phyloP scores from a whole-genome alignment of 2,113 vertebrate genomes.

The Callorhinus ursinus region DNA sequence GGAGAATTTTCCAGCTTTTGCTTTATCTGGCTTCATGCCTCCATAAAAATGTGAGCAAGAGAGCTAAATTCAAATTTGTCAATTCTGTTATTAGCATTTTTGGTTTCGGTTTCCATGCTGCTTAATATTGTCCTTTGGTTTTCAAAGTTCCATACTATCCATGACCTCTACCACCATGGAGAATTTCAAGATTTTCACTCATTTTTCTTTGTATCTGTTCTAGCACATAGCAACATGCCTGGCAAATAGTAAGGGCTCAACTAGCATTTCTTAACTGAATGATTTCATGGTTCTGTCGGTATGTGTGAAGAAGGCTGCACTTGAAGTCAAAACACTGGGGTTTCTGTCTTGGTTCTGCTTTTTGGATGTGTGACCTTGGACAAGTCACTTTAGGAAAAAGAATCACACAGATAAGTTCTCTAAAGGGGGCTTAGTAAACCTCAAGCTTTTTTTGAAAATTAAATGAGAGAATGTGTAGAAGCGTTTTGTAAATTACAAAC shows the following conservation, averaged over 20 bases:
- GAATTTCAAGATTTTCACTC: background rate
- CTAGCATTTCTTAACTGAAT: slow-evolving; percentile 20
- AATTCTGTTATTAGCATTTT: background rate
- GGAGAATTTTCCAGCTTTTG: background rate
- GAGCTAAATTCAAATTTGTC: background rate
- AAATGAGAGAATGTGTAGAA: slow-evolving; percentile 45
- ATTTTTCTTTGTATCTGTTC: slow-evolving; percentile 41
- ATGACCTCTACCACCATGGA: background rate
- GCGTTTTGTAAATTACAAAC: slow-evolving; percentile 19
- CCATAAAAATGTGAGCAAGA: slow-evolving; percentile 2
- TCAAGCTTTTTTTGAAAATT: background rate
- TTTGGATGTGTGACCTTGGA: background rate
- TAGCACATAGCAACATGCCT: background rate
- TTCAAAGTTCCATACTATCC: slow-evolving; percentile 11
- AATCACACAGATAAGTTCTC: background rate
- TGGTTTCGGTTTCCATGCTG: background rate
- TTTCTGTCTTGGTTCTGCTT: background rate
- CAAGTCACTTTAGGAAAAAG: slow-evolving; percentile 1
- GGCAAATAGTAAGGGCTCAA: background rate
- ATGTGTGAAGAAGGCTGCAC: background rate
- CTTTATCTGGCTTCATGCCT: slow-evolving; percentile 21
- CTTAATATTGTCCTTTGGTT: slow-evolving; percentile 13
- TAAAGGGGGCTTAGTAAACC: background rate
- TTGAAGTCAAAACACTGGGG: background rate
- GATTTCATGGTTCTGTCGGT: slow-evolving; percentile 7